Evolutionary conservation across 2,888 invertebrate species (phyloP), one percentile per base, ranked within the genome.

Genomic region (Caenorhabditis panamensis): DNA sequence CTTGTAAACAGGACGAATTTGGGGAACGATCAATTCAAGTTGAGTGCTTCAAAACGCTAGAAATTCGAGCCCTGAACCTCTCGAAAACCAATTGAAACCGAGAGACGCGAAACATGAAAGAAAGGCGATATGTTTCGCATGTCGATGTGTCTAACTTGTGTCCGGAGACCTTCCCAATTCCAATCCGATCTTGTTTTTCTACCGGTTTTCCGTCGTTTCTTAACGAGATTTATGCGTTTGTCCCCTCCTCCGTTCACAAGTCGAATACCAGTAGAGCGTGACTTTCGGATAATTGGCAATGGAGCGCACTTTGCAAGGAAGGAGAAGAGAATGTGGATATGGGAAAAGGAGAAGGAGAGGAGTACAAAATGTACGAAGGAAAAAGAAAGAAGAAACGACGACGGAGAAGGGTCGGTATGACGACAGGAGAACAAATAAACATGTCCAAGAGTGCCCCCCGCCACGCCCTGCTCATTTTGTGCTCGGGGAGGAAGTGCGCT

Each of bases 351-450:
- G 9, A 31, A 9, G 31, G 31, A 31, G 9, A 31, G 9, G 31
- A 31, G 13, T 11, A 51, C 47, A 73, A 73, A 66, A 73, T 59
- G 67, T 61, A 75, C 67, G 58, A 63, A 54, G 56, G 47, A 31
- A 41, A 44, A 58, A 66, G 53, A 64, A 41, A 41, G 44, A 61
- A 24, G 28, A 58, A 49, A 59, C 51, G 31, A 58, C 24, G 56
- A 51, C 63, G 47, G 28, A 56, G 59, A 62, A 56, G 63, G 67
- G 77, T 69, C 68, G 69, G 77, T 66, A 67, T 63, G 69, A 77
- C 63, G 67, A 67, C 66, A 62, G 67, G 67, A 76, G 68, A 62
- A 68, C 76, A 76, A 68, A 76, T 76, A 76, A 68, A 67, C 76
- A 76, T 76, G 76, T 62, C 68, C 76, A 37, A 62, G 76, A 68